Conservation (phyloP, 1,140 invertebrate genomes). For the Euglossa dilemma region DNA sequence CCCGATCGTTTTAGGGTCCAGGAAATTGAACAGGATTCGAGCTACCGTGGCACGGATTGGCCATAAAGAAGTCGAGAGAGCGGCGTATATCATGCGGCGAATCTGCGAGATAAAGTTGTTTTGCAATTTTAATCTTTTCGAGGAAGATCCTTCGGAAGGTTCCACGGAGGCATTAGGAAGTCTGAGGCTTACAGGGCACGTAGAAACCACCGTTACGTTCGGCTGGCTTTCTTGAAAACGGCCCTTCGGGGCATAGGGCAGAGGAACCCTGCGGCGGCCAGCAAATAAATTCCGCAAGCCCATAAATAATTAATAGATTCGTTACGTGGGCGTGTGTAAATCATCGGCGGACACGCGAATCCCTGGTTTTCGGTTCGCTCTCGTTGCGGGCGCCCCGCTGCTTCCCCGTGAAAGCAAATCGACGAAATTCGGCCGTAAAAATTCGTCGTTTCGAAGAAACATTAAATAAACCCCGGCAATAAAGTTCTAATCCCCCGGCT, state of each 20-base stretch:
- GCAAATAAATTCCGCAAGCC: slow-evolving; percentile 74
- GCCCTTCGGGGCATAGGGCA: slow-evolving; percentile 63
- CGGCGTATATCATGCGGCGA: background rate
- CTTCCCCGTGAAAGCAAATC: slow-evolving; percentile 51
- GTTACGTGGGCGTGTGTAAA: slow-evolving; percentile 76
- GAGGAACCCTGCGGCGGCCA: slow-evolving; percentile 60
- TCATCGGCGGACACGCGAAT: slow-evolving; percentile 71
- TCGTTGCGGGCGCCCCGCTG: slow-evolving; percentile 57
- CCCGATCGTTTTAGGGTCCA: background rate
- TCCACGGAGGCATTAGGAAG: background rate
- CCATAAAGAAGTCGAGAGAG: background rate
- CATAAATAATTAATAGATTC: slow-evolving; percentile 79
- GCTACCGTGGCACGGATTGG: background rate
- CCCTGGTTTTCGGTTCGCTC: slow-evolving; percentile 55
- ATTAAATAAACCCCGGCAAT: slow-evolving; percentile 31
- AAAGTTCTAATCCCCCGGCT: slow-evolving; percentile 28
- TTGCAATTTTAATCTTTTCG: slow-evolving; percentile 47
- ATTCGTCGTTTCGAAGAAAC: slow-evolving; percentile 53
- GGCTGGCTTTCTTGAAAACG: slow-evolving; percentile 46
- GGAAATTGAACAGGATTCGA: background rate
- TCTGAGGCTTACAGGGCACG: slow-evolving; percentile 11
- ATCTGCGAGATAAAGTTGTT: slow-evolving; percentile 13
- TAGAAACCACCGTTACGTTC: slow-evolving; percentile 61
- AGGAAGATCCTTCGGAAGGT: slow-evolving; percentile 16
- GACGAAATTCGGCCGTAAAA: slow-evolving; percentile 62